These are phyloP conservation scores for Tricholaema leucomelas DNA, from an alignment of 2,113 vertebrate species.

Conservation along the genomic window DNA sequence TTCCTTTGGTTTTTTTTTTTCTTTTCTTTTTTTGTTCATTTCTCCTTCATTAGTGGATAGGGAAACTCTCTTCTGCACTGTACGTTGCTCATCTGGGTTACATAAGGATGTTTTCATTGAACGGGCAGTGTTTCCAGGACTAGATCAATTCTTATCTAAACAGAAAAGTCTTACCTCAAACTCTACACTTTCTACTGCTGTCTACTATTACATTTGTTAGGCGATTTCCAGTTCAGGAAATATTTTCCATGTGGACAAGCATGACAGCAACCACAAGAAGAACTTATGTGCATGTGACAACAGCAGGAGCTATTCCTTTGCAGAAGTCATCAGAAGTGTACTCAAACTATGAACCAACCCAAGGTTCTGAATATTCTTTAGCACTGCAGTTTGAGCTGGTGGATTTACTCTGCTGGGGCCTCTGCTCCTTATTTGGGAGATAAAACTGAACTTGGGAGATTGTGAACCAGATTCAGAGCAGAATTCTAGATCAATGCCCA, in stretches of 20 bases:
- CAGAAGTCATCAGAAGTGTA: background rate
- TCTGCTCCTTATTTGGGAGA: background rate
- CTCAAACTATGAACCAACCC: background rate
- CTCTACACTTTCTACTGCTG: background rate
- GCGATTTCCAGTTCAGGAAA: background rate
- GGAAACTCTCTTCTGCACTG: background rate
- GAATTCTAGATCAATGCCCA: background rate
- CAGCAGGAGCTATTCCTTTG: background rate
- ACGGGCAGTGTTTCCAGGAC: background rate
- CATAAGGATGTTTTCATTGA: background rate
- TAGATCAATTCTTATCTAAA: background rate
- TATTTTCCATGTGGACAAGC: background rate
- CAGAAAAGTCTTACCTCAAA: background rate
- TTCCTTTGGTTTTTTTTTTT: background rate
- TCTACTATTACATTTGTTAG: no score
- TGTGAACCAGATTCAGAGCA: background rate
- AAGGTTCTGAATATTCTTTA: background rate
- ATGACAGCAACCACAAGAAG: background rate
- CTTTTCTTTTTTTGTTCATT: background rate
- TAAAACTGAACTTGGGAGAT: background rate
- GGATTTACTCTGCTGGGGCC: background rate
- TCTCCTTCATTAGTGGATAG: background rate
- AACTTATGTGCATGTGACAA: background rate
- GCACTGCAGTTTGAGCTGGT: accelerated
- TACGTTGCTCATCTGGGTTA: background rate